Percentiles rank a stretch among this genome's conserved stretches.
Evolutionary conservation across 2,888 invertebrate species (phyloP).

Genomic region (Nomada hirtipes): DNA sequence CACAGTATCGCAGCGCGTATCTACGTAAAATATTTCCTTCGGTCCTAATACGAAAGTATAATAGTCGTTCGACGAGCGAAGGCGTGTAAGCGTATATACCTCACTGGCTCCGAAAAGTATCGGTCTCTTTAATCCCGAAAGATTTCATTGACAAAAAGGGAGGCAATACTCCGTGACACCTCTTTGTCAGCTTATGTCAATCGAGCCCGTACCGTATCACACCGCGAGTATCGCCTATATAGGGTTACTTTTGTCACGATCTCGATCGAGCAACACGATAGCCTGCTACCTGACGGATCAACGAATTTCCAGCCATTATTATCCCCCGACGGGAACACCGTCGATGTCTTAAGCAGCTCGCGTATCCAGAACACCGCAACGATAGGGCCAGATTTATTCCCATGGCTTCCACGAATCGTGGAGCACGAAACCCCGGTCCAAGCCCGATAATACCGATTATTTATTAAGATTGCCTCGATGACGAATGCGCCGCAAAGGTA

Average conservation of each 20-base stretch:
- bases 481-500: slow-evolving; percentile 62
- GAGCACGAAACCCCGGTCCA: slow-evolving; percentile 26
- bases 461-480: slow-evolving; percentile 72
- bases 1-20: too few relatives aligned
- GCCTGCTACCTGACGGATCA: slow-evolving; percentile 36
- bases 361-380: slow-evolving; percentile 10
- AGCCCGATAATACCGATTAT: slow-evolving; percentile 61
- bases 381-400: slow-evolving; percentile 60
- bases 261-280: slow-evolving; percentile 23
- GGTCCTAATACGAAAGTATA: too few relatives aligned
- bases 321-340: slow-evolving; percentile 23
- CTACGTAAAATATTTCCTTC: too few relatives aligned
- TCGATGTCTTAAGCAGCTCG: slow-evolving; percentile 46
- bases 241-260: slow-evolving; percentile 8
- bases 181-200: too few relatives aligned
- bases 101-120: too few relatives aligned
- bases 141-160: too few relatives aligned
- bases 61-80: too few relatives aligned
- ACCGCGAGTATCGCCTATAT: too few relatives aligned
- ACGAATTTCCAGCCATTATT: slow-evolving; percentile 41
- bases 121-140: too few relatives aligned
- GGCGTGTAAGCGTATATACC: too few relatives aligned
- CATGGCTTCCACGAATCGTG: slow-evolving; percentile 57
- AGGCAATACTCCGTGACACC: too few relatives aligned
- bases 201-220: too few relatives aligned